These are phyloP conservation scores for Camptogramma bilineatum DNA, from an alignment of 2,888 invertebrate genomes.

Conservation along the genomic window DNA sequence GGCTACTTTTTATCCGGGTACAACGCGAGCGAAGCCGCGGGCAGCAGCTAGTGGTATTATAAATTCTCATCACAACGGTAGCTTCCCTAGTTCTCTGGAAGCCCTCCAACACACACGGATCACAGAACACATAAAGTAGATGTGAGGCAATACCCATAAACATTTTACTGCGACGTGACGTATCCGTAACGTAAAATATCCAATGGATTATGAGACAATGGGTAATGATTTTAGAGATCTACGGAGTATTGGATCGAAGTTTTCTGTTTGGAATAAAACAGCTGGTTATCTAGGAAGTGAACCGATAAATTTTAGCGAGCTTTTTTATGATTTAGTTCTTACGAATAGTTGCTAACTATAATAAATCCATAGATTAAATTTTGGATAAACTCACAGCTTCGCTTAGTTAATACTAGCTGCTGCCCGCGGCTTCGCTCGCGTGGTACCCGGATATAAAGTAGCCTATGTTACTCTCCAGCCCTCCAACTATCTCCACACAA, in stretches of 20 bases:
- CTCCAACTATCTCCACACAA: too few species aligned
- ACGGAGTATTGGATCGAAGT: constrained; percentile 7
- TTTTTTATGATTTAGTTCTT: constrained; percentile 5
- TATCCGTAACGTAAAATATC: constrained; percentile 68
- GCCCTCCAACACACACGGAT: constrained; percentile 52
- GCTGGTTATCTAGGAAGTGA: not conserved
- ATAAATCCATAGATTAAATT: too few species aligned
- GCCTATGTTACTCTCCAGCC: too few species aligned
- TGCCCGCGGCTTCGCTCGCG: too few species aligned
- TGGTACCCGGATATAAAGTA: too few species aligned
- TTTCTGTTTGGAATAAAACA: not conserved
- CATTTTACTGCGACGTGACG: constrained; percentile 71
- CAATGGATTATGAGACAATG: constrained; percentile 73
- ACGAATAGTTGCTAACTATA: too few species aligned
- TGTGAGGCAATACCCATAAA: constrained; percentile 74
- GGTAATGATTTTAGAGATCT: constrained; percentile 58
- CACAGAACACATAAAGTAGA: constrained; percentile 60
- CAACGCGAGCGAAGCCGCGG: too few species aligned
- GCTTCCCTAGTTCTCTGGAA: constrained; percentile 16
- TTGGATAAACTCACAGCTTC: too few species aligned
- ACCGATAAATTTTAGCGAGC: not conserved
- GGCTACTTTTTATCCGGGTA: too few species aligned
- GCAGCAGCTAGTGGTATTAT: not conserved
- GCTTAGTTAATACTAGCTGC: too few species aligned
- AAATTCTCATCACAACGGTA: not conserved